Conservation (phyloP, 2,888 invertebrate genomes). For the Drosophila sordidapex region DNA sequence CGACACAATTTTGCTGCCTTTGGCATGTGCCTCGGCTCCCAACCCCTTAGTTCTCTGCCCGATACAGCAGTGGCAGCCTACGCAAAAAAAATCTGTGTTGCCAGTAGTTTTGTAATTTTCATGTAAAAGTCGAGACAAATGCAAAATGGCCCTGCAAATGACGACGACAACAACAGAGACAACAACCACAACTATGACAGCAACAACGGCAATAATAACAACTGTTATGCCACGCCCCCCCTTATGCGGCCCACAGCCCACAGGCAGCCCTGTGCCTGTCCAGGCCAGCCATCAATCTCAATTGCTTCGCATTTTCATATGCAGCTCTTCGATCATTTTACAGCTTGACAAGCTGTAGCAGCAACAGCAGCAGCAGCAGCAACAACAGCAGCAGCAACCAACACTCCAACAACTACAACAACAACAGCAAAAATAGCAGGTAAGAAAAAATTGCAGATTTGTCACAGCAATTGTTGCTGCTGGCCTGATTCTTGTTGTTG, state of each 20-base stretch:
- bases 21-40: constrained; percentile 66
- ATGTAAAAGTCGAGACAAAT: constrained; percentile 79
- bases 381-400: constrained; percentile 34
- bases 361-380: constrained; percentile 27
- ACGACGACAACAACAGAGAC: constrained; percentile 39
- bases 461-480: constrained; percentile 71
- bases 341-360: constrained; percentile 67
- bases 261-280: constrained; percentile 58
- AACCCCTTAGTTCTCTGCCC: not conserved
- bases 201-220: constrained; percentile 32
- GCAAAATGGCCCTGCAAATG: constrained; percentile 77
- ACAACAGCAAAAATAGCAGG: constrained; percentile 29
- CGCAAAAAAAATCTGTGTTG: constrained; percentile 65
- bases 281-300: constrained; percentile 76
- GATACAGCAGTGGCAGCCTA: constrained; percentile 42
- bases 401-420: constrained; percentile 25
- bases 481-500: constrained; percentile 65
- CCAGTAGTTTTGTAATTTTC: constrained; percentile 80
- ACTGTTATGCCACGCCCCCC: constrained; percentile 63
- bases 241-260: constrained; percentile 46
- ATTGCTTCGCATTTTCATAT: constrained; percentile 80
- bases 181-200: constrained; percentile 21
- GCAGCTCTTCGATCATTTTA: constrained; percentile 79
- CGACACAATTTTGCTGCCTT: constrained; percentile 76
- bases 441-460: constrained; percentile 77